These are phyloP conservation scores for Lepus oiostolus DNA, from an alignment of 2,797 vertebrate species.

Conservation along the genomic window DNA sequence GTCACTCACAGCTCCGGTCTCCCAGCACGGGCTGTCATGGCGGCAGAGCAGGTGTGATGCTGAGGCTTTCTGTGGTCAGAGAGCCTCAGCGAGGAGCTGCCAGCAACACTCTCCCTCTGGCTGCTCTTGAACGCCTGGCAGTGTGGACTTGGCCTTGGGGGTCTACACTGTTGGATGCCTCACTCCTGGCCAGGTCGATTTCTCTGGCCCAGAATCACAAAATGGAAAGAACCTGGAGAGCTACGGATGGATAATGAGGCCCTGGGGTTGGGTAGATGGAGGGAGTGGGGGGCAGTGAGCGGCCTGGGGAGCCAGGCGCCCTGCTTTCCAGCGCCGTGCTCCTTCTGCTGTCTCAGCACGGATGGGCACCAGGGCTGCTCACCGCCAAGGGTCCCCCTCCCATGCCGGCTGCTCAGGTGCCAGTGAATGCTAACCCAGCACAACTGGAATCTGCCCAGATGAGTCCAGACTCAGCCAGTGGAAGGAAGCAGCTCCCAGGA, in stretches of 20 bases:
- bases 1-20: constrained; percentile 56
- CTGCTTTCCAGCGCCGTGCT: neutral
- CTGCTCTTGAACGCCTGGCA: neutral
- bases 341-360: neutral
- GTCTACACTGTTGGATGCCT: constrained; percentile 12
- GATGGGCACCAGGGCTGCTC: neutral
- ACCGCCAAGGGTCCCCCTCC: neutral
- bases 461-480: constrained; percentile 35
- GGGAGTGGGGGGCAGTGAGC: neutral
- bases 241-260: neutral
- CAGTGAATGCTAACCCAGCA: neutral
- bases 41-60: neutral
- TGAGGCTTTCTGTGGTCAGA: neutral
- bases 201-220: neutral
- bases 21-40: constrained; percentile 47
- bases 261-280: neutral
- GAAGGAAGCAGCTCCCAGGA: constrained; percentile 66
- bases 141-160: neutral
- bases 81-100: constrained; percentile 7
- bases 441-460: constrained; percentile 21
- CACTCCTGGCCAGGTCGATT: constrained; percentile 30
- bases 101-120: neutral
- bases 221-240: neutral
- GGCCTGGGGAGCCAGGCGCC: neutral
- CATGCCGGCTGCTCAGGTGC: neutral